Evolutionary conservation across 1,140 invertebrate species (phyloP).

Genomic region (Fopius arisanus): DNA sequence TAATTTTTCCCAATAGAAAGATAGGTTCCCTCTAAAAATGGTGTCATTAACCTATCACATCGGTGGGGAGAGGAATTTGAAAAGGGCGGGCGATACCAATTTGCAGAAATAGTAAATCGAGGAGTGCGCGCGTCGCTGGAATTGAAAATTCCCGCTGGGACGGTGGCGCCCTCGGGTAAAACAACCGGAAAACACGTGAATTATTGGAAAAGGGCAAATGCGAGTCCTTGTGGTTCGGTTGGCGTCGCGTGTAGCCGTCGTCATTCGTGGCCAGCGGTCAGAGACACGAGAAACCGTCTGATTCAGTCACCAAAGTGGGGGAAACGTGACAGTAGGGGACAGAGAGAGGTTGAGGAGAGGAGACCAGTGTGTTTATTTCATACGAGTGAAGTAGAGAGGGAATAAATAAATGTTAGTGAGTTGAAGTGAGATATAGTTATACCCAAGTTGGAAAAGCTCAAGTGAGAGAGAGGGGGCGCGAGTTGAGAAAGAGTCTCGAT

Average conservation of each 20-base stretch:
- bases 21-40: no score
- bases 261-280: slow-evolving; percentile 55
- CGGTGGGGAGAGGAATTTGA: no score
- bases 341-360: slow-evolving; percentile 3
- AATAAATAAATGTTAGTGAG: not conserved
- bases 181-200: slow-evolving; percentile 48
- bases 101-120: no score
- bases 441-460: not conserved
- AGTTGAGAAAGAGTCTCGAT: slow-evolving; percentile 29
- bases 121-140: slow-evolving; percentile 19
- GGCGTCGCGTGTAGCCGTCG: slow-evolving; percentile 47
- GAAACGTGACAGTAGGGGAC: not conserved
- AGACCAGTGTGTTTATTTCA: slow-evolving; percentile 1
- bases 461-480: slow-evolving; percentile 20
- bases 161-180: slow-evolving; percentile 44
- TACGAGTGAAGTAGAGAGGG: not conserved
- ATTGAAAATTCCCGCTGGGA: slow-evolving; percentile 37
- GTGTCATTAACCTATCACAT: no score
- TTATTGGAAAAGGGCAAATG: slow-evolving; percentile 42
- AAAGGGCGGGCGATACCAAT: no score
- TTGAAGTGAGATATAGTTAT: slow-evolving; percentile 33
- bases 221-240: slow-evolving; percentile 17
- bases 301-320: slow-evolving; percentile 17
- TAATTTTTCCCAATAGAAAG: no score
- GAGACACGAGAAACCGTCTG: slow-evolving; percentile 46